Evolutionary conservation across 2,113 vertebrate genomes (phyloP).

Genomic region (Acrocephalus kingi): DNA sequence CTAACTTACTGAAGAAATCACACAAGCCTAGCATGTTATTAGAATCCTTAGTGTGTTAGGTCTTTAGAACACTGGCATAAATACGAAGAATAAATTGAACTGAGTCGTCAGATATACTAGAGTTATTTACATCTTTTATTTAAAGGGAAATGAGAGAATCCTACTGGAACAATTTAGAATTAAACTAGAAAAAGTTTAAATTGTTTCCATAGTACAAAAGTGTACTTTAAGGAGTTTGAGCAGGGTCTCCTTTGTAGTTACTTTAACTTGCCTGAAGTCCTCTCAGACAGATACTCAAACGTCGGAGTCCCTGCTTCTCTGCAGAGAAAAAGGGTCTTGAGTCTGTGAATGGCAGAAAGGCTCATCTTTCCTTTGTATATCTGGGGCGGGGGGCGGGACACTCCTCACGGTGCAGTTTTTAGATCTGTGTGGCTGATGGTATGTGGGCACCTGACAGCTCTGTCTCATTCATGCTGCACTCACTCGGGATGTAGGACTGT

Average conservation of each 20-base stretch:
- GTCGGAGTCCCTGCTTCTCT: neutral
- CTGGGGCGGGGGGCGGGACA: neutral
- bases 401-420: conserved; percentile 24
- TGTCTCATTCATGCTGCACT: conserved; percentile 30
- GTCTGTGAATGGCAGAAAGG: neutral
- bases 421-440: neutral
- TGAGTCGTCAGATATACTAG: neutral
- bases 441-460: conserved; percentile 33
- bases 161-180: neutral
- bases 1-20: neutral
- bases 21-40: neutral
- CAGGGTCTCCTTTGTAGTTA: neutral
- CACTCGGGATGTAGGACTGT: conserved; percentile 17
- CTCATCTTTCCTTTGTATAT: neutral
- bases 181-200: neutral
- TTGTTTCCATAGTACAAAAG: neutral
- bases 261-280: neutral
- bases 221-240: neutral
- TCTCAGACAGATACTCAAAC: neutral
- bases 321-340: neutral
- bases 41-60: neutral
- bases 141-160: neutral
- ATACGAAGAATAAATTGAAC: neutral
- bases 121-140: neutral
- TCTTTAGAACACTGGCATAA: neutral